Conservation (phyloP, 1,140 invertebrate genomes). For the Thereuonema tuberculata region DNA sequence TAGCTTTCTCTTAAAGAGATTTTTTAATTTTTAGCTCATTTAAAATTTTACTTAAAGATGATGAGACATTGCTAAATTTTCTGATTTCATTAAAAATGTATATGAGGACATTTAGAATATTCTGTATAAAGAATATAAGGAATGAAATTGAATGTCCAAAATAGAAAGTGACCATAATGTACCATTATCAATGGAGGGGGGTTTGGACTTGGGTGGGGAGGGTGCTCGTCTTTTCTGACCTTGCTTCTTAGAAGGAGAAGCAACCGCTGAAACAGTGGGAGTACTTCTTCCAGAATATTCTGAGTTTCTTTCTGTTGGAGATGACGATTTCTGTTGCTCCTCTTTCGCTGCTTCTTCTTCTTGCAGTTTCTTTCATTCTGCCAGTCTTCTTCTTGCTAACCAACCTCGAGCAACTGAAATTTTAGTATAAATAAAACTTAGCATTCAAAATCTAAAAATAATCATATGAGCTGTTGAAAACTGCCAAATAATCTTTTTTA, state of each 20-base stretch:
- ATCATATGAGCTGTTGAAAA: neutral
- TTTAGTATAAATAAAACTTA: neutral
- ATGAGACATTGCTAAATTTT: neutral
- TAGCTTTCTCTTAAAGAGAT: no score
- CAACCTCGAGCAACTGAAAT: constrained; percentile 10
- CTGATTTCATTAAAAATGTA: neutral
- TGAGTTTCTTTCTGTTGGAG: neutral
- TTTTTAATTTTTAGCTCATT: neutral
- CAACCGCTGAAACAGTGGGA: neutral
- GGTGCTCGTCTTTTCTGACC: neutral
- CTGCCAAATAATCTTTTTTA: neutral
- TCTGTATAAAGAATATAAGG: neutral
- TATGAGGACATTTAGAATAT: neutral
- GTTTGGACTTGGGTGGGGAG: neutral
- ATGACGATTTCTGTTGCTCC: neutral
- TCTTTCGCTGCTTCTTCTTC: neutral
- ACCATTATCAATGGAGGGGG: neutral
- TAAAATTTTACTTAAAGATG: neutral
- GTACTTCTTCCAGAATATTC: neutral
- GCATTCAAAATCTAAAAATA: neutral
- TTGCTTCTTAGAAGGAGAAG: neutral
- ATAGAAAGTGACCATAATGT: neutral
- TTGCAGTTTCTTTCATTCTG: neutral
- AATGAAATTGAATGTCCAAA: neutral
- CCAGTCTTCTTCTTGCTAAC: constrained; percentile 6